These are phyloP conservation scores for Muntiacus muntjak DNA, from an alignment of 2,113 vertebrate genomes.

Conservation along the genomic window DNA sequence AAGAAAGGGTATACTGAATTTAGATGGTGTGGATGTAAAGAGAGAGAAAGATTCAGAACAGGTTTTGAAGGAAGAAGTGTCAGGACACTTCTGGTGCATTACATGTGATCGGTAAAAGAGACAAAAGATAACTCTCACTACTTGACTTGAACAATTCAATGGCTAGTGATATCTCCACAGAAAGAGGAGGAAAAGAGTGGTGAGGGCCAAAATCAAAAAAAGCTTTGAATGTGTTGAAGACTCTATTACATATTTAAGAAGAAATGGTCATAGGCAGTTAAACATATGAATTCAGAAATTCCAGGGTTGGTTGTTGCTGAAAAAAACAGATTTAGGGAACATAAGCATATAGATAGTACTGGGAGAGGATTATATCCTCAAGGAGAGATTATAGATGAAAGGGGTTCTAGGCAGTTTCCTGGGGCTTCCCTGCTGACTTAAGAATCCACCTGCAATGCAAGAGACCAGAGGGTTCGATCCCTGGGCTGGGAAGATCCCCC, in stretches of 20 bases:
- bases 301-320: not conserved
- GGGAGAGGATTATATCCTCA: not conserved
- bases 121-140: not conserved
- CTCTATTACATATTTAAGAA: not conserved
- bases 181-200: not conserved
- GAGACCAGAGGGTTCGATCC: not conserved
- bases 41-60: not conserved
- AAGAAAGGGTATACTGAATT: constrained; percentile 10
- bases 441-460: not conserved
- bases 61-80: not conserved
- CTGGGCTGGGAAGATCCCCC: not conserved
- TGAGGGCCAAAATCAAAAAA: not conserved
- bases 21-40: not conserved
- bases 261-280: not conserved
- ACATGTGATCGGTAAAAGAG: not conserved
- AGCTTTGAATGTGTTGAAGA: not conserved
- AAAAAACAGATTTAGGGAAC: not conserved
- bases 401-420: not conserved
- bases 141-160: not conserved
- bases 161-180: not conserved
- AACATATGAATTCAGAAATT: not conserved
- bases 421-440: not conserved
- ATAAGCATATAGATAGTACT: not conserved
- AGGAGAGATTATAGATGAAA: not conserved
- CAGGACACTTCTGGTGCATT: not conserved